These are phyloP conservation scores for Phragmatobia fuliginosa DNA, from an alignment of 2,888 invertebrate genomes.

Conservation along the genomic window DNA sequence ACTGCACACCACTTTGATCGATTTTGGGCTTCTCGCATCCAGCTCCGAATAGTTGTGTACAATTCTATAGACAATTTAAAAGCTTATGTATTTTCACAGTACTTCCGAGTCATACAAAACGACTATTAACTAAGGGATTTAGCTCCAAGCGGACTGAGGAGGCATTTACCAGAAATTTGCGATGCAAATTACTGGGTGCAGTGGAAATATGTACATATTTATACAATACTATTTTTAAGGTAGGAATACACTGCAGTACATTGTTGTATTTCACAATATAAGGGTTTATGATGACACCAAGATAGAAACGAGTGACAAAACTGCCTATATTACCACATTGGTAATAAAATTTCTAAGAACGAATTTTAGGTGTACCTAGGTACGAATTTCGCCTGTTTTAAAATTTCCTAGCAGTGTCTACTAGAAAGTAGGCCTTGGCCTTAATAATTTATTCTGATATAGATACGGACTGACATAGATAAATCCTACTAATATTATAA, in stretches of 20 bases:
- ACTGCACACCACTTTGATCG: too few species aligned
- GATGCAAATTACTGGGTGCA: constrained; percentile 23
- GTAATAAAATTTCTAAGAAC: background rate
- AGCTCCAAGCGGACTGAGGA: constrained; percentile 24
- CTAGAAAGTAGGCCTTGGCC: too few species aligned
- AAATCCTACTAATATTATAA: too few species aligned
- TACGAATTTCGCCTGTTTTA: background rate
- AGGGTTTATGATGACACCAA: background rate
- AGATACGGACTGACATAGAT: too few species aligned
- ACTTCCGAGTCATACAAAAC: constrained; percentile 17
- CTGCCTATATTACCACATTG: background rate
- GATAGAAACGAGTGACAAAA: background rate
- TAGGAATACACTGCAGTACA: background rate
- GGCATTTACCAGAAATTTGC: constrained; percentile 47
- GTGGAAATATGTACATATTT: constrained; percentile 40
- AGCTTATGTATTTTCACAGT: constrained; percentile 4
- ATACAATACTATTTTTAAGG: constrained; percentile 14
- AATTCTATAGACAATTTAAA: background rate
- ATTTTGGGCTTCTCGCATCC: too few species aligned
- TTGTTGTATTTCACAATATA: background rate
- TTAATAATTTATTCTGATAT: too few species aligned
- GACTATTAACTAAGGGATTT: constrained; percentile 41
- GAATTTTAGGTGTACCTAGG: background rate
- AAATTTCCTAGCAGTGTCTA: too few species aligned
- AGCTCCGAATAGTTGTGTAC: background rate